phyloP scores from a whole-genome alignment of 2,113 vertebrate species.

The Rhagologus leucostigma region DNA sequence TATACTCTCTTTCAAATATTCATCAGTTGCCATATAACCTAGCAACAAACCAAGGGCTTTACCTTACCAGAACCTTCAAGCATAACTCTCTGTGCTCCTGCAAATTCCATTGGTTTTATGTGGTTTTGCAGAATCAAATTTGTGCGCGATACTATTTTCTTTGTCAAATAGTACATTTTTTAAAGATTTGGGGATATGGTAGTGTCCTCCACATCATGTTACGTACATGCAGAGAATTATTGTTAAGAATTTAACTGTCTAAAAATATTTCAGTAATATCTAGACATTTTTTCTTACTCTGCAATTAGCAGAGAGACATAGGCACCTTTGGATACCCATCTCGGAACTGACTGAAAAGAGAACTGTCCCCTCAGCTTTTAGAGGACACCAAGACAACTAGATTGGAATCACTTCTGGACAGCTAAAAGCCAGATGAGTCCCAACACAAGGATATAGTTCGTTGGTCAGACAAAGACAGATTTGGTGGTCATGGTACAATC shows the following conservation, averaged over 20 bases:
- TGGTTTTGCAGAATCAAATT: neutral
- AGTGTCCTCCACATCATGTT: neutral
- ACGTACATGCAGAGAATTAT: neutral
- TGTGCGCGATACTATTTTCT: neutral
- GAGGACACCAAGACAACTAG: neutral
- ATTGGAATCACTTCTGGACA: neutral
- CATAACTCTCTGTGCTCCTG: neutral
- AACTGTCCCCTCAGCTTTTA: neutral
- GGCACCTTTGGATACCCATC: neutral
- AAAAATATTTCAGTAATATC: neutral
- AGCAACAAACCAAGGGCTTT: neutral
- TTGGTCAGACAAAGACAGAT: neutral
- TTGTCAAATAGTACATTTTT: neutral
- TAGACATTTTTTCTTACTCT: neutral
- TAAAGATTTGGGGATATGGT: neutral
- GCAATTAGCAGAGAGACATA: neutral
- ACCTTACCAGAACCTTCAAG: neutral
- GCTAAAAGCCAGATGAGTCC: neutral
- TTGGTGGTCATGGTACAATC: neutral
- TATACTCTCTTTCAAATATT: neutral
- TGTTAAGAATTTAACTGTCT: neutral
- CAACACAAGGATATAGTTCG: neutral
- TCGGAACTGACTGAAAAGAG: neutral
- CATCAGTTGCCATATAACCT: neutral
- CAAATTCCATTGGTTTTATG: neutral